Evolutionary conservation across 64 coral and sea anemone species (phyloP).

Genomic region (Dendronephthya gigantea): DNA sequence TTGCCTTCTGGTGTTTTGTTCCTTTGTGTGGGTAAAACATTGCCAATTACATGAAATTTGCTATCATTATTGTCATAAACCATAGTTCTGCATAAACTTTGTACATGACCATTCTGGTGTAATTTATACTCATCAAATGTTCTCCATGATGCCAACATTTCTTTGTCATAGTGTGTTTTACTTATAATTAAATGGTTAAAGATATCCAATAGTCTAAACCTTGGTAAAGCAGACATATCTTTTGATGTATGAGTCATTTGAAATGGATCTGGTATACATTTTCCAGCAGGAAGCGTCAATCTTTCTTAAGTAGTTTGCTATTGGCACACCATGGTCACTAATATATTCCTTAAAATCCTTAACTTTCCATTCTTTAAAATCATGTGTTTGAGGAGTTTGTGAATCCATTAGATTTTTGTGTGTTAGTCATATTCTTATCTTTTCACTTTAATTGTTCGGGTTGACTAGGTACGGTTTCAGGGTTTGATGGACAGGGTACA

Average conservation of each 20-base stretch:
- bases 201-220: conserved; percentile 44
- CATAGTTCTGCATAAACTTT: not conserved
- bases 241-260: conserved; percentile 31
- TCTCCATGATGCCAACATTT: conserved; percentile 59
- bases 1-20: not conserved
- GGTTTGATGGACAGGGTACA: too few species aligned
- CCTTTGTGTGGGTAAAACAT: not conserved
- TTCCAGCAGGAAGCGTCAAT: conserved; percentile 50
- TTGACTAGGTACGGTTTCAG: not conserved
- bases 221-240: conserved; percentile 35
- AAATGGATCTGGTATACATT: conserved; percentile 44
- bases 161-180: conserved; percentile 52
- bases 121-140: conserved; percentile 69
- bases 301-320: conserved; percentile 34
- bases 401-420: not conserved
- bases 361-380: conserved; percentile 30
- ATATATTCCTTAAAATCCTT: conserved; percentile 41
- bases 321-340: conserved; percentile 30
- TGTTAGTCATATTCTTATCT: not conserved
- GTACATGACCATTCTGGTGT: conserved; percentile 38
- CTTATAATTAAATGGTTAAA: conserved; percentile 54
- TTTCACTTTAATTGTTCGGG: not conserved
- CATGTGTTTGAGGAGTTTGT: conserved; percentile 21
- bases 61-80: not conserved
- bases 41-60: conserved; percentile 20